Evolutionary conservation across 2,113 vertebrate species (phyloP).

Genomic region (Sturnira hondurensis): DNA sequence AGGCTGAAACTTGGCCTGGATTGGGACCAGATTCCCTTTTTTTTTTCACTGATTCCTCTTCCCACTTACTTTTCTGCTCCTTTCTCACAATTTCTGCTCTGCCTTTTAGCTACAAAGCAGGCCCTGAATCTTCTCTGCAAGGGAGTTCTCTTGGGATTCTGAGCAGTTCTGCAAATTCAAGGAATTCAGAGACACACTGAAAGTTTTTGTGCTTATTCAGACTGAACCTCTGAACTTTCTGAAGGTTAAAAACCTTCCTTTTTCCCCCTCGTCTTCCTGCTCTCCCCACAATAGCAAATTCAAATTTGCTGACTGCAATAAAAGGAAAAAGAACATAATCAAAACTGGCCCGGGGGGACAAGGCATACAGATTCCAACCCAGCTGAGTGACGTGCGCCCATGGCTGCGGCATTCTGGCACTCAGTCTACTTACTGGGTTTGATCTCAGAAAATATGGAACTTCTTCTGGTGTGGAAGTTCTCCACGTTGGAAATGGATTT

Average conservation of each 20-base stretch:
- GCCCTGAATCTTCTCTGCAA: background rate
- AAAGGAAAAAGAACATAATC: conserved; percentile 75
- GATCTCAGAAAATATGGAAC: conserved; percentile 68
- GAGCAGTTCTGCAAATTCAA: conserved; percentile 65
- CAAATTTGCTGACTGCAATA: conserved; percentile 76
- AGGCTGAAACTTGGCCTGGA: conserved; percentile 56
- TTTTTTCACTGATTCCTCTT: background rate
- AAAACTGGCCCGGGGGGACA: conserved; percentile 74
- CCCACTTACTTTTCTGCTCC: background rate
- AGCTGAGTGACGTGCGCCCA: conserved; percentile 59
- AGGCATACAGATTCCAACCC: conserved; percentile 65
- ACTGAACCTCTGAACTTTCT: conserved; percentile 73
- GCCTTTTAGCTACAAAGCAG: conserved; percentile 43
- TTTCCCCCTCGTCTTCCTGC: conserved; percentile 45
- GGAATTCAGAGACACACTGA: conserved; percentile 45
- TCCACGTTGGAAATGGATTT: conserved; percentile 67
- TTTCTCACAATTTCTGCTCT: conserved; percentile 42
- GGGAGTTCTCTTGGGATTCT: conserved; percentile 64
- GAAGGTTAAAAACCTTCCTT: conserved; percentile 73
- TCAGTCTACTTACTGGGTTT: conserved; percentile 69
- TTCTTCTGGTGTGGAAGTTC: conserved; percentile 61
- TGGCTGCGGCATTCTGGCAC: conserved; percentile 51
- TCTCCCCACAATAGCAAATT: conserved; percentile 70
- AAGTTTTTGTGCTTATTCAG: conserved; percentile 76
- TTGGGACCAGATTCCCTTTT: conserved; percentile 26